These are phyloP conservation scores for Nebria salina DNA, from an alignment of 2,888 invertebrate genomes.

Conservation along the genomic window DNA sequence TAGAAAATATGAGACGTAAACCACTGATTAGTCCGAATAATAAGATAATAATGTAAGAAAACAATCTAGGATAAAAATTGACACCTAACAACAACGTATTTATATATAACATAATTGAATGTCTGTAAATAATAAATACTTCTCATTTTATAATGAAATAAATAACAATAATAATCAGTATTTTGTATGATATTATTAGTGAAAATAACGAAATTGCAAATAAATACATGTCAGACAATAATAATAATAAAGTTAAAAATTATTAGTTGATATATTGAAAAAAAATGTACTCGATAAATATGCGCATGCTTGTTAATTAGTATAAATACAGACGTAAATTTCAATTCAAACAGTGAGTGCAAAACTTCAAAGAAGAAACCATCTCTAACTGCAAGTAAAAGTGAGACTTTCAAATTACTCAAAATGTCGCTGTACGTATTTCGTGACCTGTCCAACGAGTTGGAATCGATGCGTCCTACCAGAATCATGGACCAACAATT, in stretches of 20 bases:
- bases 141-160: neutral
- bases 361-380: neutral
- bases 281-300: neutral
- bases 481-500: constrained; percentile 57
- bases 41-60: neutral
- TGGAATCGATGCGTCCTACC: constrained; percentile 51
- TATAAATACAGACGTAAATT: neutral
- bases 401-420: neutral
- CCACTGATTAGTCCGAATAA: neutral
- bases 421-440: constrained; percentile 26
- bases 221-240: neutral
- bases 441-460: constrained; percentile 8
- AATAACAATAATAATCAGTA: neutral
- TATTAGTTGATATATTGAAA: neutral
- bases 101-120: neutral
- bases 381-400: neutral
- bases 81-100: neutral
- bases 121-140: neutral
- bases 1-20: neutral
- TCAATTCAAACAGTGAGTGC: neutral
- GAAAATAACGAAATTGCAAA: neutral
- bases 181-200: neutral
- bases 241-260: neutral
- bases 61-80: neutral
- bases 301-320: neutral